Conservation (phyloP, 2,888 invertebrate genomes). For the Crocallis elinguaria region DNA sequence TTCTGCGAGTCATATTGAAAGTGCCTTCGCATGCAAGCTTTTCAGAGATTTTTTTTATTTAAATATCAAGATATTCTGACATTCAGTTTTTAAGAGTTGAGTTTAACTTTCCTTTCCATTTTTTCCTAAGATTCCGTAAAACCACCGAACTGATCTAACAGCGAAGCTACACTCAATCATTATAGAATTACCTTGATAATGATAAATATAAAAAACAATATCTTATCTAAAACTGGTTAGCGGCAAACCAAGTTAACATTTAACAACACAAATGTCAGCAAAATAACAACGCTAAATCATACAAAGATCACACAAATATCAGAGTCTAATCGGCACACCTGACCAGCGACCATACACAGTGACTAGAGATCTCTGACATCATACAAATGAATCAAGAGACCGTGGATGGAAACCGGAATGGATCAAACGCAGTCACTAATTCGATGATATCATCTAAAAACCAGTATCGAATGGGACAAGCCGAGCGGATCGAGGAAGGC, state of each 20-base stretch:
- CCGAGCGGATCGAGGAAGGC: background rate
- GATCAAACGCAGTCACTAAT: constrained; percentile 8
- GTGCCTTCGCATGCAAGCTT: too few relatives aligned
- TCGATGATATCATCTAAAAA: constrained; percentile 21
- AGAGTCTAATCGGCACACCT: constrained; percentile 1
- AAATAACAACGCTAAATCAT: background rate
- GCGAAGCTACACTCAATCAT: too few relatives aligned
- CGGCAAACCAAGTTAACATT: background rate
- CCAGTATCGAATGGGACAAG: constrained; percentile 6
- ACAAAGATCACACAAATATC: background rate
- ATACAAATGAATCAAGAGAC: constrained; percentile 12
- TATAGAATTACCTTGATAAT: too few relatives aligned
- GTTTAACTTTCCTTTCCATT: too few relatives aligned
- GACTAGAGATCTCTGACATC: constrained; percentile 9
- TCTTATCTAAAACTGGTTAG: background rate
- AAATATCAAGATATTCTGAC: too few relatives aligned
- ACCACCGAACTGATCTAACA: too few relatives aligned
- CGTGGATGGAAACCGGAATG: constrained; percentile 15
- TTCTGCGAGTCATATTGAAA: too few relatives aligned
- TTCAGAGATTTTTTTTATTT: too few relatives aligned
- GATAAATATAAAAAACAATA: too few relatives aligned
- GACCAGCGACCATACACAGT: background rate
- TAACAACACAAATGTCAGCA: background rate
- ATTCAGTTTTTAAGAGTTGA: too few relatives aligned
- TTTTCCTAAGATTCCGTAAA: too few relatives aligned